Conservation (phyloP, 2,888 invertebrate species). For the Lithophane ornitopus region DNA sequence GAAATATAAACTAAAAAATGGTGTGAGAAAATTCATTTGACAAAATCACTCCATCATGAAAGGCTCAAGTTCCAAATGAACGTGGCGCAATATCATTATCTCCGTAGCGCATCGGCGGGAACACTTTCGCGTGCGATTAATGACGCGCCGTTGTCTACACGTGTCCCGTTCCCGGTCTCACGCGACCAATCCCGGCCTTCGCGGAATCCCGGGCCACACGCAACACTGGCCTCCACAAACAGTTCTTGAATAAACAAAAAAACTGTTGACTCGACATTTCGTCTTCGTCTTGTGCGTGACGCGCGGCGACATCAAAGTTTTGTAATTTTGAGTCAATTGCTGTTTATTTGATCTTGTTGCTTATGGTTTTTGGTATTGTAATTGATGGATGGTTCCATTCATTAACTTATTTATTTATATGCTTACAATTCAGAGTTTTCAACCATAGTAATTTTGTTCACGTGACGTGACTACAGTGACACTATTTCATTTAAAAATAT, state of each 20-base stretch:
- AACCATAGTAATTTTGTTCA: slow-evolving; percentile 1
- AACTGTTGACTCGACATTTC: slow-evolving; percentile 61
- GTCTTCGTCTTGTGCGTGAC: slow-evolving; percentile 51
- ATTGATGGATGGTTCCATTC: background rate
- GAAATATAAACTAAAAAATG: slow-evolving; percentile 11
- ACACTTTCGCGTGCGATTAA: slow-evolving; percentile 66
- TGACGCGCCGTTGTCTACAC: slow-evolving; percentile 62
- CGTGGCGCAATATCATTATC: slow-evolving; percentile 50
- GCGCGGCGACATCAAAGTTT: slow-evolving; percentile 62
- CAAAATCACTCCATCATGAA: slow-evolving; percentile 23
- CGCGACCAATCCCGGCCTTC: slow-evolving; percentile 69
- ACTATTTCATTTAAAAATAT: background rate
- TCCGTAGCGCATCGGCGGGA: slow-evolving; percentile 48
- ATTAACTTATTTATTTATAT: background rate
- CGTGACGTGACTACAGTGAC: too few relatives aligned
- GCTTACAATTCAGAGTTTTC: background rate
- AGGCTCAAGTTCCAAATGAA: slow-evolving; percentile 46
- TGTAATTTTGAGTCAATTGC: slow-evolving; percentile 40
- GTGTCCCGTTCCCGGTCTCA: slow-evolving; percentile 63
- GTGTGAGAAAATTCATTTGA: slow-evolving; percentile 38
- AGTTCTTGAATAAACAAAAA: slow-evolving; percentile 66
- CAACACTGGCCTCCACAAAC: slow-evolving; percentile 66
- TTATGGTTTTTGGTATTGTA: slow-evolving; percentile 7
- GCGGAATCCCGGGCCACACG: slow-evolving; percentile 71
- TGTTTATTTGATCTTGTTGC: slow-evolving; percentile 14